Evolutionary conservation across 1,140 invertebrate species (phyloP).

Genomic region (Sitophilus oryzae): DNA sequence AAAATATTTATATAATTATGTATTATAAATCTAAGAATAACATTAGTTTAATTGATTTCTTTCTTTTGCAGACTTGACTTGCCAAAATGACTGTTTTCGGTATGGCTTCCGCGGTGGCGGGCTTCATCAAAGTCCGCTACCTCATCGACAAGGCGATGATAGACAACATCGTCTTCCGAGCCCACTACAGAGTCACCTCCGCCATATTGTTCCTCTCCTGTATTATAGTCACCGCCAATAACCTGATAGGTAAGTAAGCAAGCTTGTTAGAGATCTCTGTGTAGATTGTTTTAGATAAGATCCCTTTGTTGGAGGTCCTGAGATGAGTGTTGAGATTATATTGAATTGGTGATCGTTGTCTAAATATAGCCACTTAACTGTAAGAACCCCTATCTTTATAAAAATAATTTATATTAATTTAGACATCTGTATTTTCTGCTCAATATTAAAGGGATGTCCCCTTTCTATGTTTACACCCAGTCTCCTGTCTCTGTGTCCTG

Average conservation of each 20-base stretch:
- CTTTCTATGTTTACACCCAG: no score
- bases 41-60: slow-evolving; percentile 9
- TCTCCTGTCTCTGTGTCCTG: no score
- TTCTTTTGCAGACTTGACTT: slow-evolving; percentile 23
- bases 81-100: slow-evolving; percentile 71
- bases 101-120: slow-evolving; percentile 74
- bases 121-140: slow-evolving; percentile 81
- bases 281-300: not conserved
- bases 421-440: no score
- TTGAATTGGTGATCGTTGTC: no score
- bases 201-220: slow-evolving; percentile 81
- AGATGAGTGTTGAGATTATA: no score
- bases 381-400: no score
- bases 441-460: no score
- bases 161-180: slow-evolving; percentile 84
- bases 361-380: no score
- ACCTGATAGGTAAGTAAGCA: slow-evolving; percentile 75
- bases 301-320: no score
- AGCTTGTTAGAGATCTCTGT: not conserved
- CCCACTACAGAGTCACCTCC: slow-evolving; percentile 84
- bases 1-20: no score
- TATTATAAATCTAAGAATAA: no score
- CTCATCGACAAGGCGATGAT: slow-evolving; percentile 79
- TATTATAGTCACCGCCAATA: slow-evolving; percentile 83
- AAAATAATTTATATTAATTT: no score